Conservation (phyloP, 2,888 invertebrate species). For the Darwinula stevensoni region DNA sequence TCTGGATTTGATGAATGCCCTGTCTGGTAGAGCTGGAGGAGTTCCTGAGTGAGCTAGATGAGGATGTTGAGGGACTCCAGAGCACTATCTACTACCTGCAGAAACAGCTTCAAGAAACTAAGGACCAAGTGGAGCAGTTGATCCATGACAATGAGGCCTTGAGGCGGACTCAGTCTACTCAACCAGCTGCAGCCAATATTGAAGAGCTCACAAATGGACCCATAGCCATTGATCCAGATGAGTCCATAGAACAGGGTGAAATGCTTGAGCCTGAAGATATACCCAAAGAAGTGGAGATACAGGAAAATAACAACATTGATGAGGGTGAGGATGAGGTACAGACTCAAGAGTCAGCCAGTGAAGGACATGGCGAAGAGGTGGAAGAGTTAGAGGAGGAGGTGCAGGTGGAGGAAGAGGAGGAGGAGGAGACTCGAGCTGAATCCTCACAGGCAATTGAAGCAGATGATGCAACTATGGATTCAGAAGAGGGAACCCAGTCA, state of each 20-base stretch:
- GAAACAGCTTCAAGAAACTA: conserved; percentile 59
- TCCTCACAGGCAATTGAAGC: not conserved
- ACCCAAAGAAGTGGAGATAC: too few relatives aligned
- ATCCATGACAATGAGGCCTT: not conserved
- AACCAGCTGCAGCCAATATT: too few relatives aligned
- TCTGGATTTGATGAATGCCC: too few relatives aligned
- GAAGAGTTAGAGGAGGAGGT: not conserved
- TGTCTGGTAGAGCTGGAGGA: conserved; percentile 56
- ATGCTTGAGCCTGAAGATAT: too few relatives aligned
- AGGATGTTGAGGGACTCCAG: conserved; percentile 95
- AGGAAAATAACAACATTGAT: not conserved
- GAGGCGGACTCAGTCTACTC: too few relatives aligned
- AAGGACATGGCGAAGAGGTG: not conserved
- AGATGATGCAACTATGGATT: not conserved
- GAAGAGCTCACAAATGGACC: too few relatives aligned
- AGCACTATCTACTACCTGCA: conserved; percentile 81
- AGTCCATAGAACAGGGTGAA: not conserved
- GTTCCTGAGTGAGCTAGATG: conserved; percentile 77
- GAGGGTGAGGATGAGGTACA: not conserved
- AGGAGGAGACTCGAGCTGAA: not conserved
- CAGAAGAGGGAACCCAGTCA: not conserved
- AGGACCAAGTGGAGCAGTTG: conserved; percentile 19
- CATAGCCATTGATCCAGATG: not conserved
- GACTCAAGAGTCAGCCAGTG: too few relatives aligned
- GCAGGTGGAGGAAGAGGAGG: not conserved